Conservation (phyloP, 2,113 vertebrate genomes). For the Lophura nycthemera region DNA sequence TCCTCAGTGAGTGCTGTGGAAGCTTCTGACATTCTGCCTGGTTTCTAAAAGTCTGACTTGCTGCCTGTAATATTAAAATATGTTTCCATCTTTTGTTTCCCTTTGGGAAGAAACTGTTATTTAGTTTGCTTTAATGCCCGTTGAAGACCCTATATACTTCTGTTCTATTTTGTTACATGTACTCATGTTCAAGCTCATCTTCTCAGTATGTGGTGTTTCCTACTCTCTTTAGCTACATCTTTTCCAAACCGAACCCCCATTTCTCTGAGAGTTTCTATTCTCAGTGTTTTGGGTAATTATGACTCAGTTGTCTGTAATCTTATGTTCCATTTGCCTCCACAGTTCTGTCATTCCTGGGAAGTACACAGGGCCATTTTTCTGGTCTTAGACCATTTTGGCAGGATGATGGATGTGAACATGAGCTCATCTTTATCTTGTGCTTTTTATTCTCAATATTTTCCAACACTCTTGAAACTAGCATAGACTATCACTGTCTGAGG, state of each 20-base stretch:
- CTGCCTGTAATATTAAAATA: background rate
- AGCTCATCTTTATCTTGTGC: background rate
- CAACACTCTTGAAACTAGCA: background rate
- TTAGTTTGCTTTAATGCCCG: background rate
- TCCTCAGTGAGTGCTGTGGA: background rate
- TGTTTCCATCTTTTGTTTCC: background rate
- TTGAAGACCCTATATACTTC: background rate
- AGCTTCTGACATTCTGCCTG: background rate
- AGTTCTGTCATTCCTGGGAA: background rate
- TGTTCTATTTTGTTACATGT: background rate
- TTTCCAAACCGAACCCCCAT: conserved; percentile 36
- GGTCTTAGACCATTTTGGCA: background rate
- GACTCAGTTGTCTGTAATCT: conserved; percentile 23
- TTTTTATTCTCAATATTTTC: conserved; percentile 14
- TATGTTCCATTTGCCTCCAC: background rate
- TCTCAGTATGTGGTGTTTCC: conserved; percentile 29
- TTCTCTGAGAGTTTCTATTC: conserved; percentile 61
- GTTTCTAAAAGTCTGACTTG: background rate
- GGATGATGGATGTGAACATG: background rate
- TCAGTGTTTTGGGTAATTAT: background rate
- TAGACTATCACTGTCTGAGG: background rate
- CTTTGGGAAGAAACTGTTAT: background rate
- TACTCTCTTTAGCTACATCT: background rate
- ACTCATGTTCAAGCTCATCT: conserved; percentile 3
- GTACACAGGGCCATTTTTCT: background rate